Evolutionary conservation across 1,140 invertebrate species (phyloP).

Genomic region (Trinorchestia longiramus): DNA sequence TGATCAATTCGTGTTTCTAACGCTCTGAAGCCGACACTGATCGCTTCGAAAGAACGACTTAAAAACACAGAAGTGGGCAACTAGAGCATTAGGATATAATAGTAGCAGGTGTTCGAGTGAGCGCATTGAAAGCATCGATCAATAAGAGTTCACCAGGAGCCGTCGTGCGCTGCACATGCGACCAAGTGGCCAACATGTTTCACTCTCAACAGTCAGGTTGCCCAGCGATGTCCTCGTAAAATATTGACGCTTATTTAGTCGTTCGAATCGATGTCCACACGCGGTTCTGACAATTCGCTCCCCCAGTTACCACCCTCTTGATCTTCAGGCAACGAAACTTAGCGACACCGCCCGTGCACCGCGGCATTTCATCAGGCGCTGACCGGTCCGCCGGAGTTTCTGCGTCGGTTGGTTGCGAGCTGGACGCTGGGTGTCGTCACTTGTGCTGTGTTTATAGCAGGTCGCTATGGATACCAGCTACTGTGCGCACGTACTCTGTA

Average conservation of each 20-base stretch:
- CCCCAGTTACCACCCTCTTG: background rate
- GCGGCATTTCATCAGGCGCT: background rate
- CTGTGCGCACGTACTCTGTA: background rate
- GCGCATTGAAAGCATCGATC: background rate
- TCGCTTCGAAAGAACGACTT: background rate
- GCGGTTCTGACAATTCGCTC: slow-evolving; percentile 5
- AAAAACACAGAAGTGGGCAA: background rate
- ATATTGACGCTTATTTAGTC: slow-evolving; percentile 22
- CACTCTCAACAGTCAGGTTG: background rate
- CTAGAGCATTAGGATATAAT: background rate
- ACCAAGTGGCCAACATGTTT: background rate
- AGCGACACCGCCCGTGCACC: background rate
- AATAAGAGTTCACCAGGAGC: background rate
- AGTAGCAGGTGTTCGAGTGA: background rate
- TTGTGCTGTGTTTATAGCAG: background rate
- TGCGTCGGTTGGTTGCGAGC: background rate
- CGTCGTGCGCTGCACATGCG: background rate
- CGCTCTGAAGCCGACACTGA: background rate
- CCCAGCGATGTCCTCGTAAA: slow-evolving; percentile 17
- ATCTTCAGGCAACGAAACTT: background rate
- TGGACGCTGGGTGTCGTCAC: background rate
- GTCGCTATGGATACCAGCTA: background rate
- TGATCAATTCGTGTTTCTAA: background rate
- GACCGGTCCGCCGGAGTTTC: background rate
- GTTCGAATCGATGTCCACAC: background rate